phyloP scores from a whole-genome alignment of 1,140 invertebrate genomes.

The Cherax destructor region DNA sequence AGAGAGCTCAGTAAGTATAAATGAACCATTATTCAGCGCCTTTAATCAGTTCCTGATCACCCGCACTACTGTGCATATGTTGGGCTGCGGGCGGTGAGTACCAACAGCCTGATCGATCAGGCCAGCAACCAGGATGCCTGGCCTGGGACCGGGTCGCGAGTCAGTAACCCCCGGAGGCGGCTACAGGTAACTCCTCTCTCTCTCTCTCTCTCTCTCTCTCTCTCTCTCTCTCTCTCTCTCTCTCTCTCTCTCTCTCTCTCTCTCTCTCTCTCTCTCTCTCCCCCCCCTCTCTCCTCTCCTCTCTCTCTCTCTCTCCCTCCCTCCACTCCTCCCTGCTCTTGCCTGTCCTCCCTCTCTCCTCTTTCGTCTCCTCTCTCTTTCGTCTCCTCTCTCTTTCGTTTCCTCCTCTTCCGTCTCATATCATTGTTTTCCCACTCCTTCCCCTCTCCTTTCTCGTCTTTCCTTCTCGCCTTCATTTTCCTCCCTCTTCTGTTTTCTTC shows the following conservation, averaged over 20 bases:
- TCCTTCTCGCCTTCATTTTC: background rate
- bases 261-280: background rate
- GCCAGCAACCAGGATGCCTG: no score
- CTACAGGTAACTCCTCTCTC: background rate
- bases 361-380: background rate
- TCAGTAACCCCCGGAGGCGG: no score
- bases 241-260: background rate
- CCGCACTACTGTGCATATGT: no score
- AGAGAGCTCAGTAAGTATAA: no score
- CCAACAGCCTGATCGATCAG: no score
- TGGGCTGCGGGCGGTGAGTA: no score
- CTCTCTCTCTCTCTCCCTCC: background rate
- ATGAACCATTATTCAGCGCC: no score
- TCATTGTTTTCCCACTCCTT: background rate
- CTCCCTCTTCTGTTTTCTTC: background rate
- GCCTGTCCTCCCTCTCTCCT: background rate
- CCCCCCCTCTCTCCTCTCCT: background rate
- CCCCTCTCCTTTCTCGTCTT: background rate
- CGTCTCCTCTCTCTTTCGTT: no score
- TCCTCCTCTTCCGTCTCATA: background rate
- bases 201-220: background rate
- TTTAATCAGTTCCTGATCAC: no score
- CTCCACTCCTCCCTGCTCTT: background rate
- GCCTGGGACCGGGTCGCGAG: no score
- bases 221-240: background rate